Evolutionary conservation across 2,113 vertebrate species (phyloP).

Genomic region (Muntiacus muntjak): DNA sequence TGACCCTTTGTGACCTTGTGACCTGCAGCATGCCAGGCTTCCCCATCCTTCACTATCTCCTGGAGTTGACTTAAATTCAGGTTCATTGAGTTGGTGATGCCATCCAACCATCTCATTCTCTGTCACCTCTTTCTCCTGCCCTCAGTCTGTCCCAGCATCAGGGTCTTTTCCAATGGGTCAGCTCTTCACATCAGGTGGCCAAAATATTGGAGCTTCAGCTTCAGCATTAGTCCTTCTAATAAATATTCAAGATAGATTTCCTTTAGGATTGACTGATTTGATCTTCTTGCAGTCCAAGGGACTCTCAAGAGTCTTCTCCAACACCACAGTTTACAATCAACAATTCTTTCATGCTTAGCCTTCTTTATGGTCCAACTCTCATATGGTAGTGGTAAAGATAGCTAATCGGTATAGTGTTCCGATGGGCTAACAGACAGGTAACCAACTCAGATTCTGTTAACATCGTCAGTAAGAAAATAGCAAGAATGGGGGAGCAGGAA

Average conservation of each 20-base stretch:
- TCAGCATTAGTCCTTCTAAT: neutral
- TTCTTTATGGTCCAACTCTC: neutral
- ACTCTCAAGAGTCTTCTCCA: neutral
- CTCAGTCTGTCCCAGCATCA: neutral
- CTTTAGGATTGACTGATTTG: neutral
- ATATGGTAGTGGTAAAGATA: neutral
- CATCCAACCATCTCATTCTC: neutral
- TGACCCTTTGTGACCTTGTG: neutral
- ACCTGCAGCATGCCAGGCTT: rapidly evolving
- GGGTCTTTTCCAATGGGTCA: neutral
- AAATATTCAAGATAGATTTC: neutral
- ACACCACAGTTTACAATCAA: neutral
- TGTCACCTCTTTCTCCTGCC: neutral
- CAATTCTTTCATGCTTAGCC: neutral
- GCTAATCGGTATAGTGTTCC: neutral
- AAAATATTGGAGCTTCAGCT: neutral
- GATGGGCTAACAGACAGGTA: neutral
- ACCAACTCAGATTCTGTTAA: neutral
- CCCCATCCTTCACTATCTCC: neutral
- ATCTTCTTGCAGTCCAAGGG: neutral
- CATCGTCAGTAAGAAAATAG: neutral
- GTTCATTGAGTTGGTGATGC: neutral
- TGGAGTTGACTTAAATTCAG: neutral
- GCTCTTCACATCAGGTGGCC: neutral
- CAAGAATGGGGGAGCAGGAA: neutral